Conservation (phyloP, 2,888 invertebrate genomes). For the Notocelia uddmanniana region DNA sequence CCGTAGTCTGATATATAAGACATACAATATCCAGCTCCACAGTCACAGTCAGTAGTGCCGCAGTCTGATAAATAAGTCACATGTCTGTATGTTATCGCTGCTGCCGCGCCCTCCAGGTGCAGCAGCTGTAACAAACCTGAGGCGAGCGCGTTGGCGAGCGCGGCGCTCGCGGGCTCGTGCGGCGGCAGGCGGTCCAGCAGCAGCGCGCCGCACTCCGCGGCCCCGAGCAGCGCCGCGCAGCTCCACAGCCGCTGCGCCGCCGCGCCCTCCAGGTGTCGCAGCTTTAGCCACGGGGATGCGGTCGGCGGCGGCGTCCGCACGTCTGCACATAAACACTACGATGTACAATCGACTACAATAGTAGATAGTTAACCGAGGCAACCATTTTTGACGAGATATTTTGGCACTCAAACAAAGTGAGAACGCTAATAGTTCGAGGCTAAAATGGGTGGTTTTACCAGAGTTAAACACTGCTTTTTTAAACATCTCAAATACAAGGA, state of each 20-base stretch:
- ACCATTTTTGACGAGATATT: too few species aligned
- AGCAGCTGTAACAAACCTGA: constrained; percentile 3
- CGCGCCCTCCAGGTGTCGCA: constrained; percentile 85
- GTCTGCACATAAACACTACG: constrained; percentile 51
- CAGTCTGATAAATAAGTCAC: too few species aligned
- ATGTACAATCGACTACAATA: too few species aligned
- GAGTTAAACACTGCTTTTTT: too few species aligned
- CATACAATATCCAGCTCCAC: too few species aligned
- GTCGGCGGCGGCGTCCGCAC: constrained; percentile 53
- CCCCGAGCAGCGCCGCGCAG: constrained; percentile 85
- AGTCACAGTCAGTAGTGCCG: too few species aligned
- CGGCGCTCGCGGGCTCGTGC: constrained; percentile 10
- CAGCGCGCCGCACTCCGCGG: constrained; percentile 82
- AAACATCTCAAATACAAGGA: too few species aligned
- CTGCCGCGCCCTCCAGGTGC: not conserved
- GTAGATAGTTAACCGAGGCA: too few species aligned
- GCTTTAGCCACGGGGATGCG: constrained; percentile 87
- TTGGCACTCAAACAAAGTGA: too few species aligned
- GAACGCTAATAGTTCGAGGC: too few species aligned
- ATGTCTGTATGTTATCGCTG: not conserved
- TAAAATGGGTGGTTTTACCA: too few species aligned
- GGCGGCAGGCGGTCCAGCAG: constrained; percentile 86
- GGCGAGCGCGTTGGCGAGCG: constrained; percentile 29
- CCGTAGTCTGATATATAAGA: too few species aligned
- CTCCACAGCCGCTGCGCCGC: constrained; percentile 80